Evolutionary conservation across 2,113 vertebrate species (phyloP), one percentile per base, ranked within the genome.

Genomic region (Catagonus wagneri): DNA sequence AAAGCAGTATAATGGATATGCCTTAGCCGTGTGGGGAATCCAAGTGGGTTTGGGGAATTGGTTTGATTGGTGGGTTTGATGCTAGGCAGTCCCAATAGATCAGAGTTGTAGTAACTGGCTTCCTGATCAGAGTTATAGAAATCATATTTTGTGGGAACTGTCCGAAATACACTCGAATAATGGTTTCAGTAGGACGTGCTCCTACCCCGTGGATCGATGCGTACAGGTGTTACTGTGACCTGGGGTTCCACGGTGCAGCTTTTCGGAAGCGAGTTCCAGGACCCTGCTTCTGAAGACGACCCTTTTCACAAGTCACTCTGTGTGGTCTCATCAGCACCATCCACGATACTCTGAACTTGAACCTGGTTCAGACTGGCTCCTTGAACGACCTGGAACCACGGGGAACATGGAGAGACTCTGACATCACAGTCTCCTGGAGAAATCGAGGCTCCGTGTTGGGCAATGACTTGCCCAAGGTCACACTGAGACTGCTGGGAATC

Each of bases 41-140:
- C 20, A 3, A 23, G 63, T 0, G 16, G 50, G 52, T 22, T 23
- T 75, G 71, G 61, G 87, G 54, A 61, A 39, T 76, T 1, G 3
- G 23, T 68, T 58, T 65, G 83, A 75, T 54, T 19, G 90, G 66
- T 25, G 36, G 22, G 15, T 17, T 75, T 68, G 54, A 63, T 84
- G 71, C 50, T 7, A 56, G 60, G 39, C 50, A 60, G 63, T 52
- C 72, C 52, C 39, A 58, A 50, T n/a, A 80, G 93, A 58, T 56
- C 17, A 58, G 23, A 83, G 44, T 96, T 76, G 27, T 9, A 84
- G 87, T 81, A 89, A 91, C 60, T 65, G 85, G 78, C 58, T 95
- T 56, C 52, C 72, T 29, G 17, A 85, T 75, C 65, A 74, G 88
- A 83, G 32, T 76, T 16, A 39, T 44, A 65, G 65, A 68, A 95